A percentile compares a stretch with the other conserved stretches of the same genome.
These are phyloP conservation scores for Drepanosiphum platanoidis DNA, from an alignment of 2,888 invertebrate genomes.

Conservation along the genomic window DNA sequence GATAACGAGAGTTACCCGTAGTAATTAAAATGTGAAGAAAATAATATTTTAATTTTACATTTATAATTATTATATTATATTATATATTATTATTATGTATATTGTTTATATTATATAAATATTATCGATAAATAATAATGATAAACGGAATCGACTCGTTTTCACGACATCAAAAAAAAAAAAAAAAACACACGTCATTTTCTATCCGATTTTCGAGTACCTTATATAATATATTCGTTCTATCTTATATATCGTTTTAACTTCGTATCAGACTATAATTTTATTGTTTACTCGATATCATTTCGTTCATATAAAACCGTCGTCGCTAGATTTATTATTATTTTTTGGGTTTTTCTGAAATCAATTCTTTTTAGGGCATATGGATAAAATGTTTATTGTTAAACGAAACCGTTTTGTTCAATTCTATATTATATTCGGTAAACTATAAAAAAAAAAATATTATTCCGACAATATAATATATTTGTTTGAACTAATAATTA, in stretches of 20 bases:
- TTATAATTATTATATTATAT: background rate
- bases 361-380: background rate
- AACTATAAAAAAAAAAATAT: too few species aligned
- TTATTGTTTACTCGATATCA: background rate
- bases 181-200: too few species aligned
- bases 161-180: too few species aligned
- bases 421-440: background rate
- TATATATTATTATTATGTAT: too few species aligned
- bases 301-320: background rate
- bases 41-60: background rate
- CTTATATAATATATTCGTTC: background rate
- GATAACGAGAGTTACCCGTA: conserved; percentile 45
- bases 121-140: too few species aligned
- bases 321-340: background rate
- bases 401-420: background rate
- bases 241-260: background rate
- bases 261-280: background rate
- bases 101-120: too few species aligned
- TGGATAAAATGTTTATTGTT: background rate
- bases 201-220: background rate
- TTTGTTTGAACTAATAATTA: too few species aligned
- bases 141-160: too few species aligned
- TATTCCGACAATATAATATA: background rate
- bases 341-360: background rate
- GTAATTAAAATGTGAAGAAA: background rate